Evolutionary conservation across 1,140 invertebrate genomes (phyloP), one percentile per base, ranked within the genome.

Genomic region (Drosophila mauritiana): DNA sequence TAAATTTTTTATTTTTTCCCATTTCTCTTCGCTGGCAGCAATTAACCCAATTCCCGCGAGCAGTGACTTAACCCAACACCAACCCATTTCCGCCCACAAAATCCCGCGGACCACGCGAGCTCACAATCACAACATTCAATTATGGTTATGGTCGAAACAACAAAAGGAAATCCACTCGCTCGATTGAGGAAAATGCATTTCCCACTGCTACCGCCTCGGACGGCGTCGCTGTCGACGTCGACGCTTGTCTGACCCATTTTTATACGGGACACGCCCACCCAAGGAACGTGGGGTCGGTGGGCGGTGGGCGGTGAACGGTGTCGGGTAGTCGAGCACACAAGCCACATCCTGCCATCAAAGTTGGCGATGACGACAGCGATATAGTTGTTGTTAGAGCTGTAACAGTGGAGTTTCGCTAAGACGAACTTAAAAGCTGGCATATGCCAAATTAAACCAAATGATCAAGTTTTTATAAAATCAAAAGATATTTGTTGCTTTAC

Each of bases 61-160:
- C 67, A 57, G 31, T 56, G 67, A 56, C 49, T 70, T 40, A 31
- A 3, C n/a, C 37, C 54, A 46, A 22, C 48, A 58, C 56, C 56
- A 70, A 53, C 57, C 52, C 46, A 46, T 6, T 54, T 25, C 42
- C 46, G 36, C 27, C 25, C 20, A 45, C 22, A 20, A 54, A 36
- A 25, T 20, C 42, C 12, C 34, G 13, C 12, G 43, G 25, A 25
- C 46, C 59, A 52, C 7, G 51, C 45, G 27, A 17, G 40, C 31
- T 62, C 51, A 37, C 80, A 84, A 82, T 84, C 75, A 83, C 62
- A 86, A 73, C 83, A 79, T 76, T 83, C 84, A 86, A 83, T 88
- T 88, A 86, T 79, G 46, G 57, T 75, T 82, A 74, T 69, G 75
- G 59, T 22, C 58, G 62, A 15, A 57, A 42, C 61, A 79, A 39